Conservation (phyloP, 2,888 invertebrate genomes). For the Drosophila formosana region DNA sequence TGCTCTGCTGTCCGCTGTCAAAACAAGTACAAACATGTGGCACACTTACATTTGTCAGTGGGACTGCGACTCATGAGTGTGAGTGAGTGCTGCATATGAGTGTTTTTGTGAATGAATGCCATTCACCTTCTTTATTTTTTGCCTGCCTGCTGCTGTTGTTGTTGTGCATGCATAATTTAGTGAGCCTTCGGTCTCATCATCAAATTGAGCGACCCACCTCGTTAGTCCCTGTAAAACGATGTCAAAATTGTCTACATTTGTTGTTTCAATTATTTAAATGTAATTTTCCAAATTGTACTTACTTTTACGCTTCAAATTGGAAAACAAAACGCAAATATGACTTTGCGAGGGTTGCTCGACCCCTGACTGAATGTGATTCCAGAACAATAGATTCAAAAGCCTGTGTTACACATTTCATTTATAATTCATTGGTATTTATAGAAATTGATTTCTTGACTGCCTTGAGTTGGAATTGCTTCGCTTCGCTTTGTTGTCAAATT, state of each 20-base stretch:
- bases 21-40: slow-evolving; percentile 72
- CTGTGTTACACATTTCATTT: background rate
- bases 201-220: slow-evolving; percentile 71
- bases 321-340: slow-evolving; percentile 30
- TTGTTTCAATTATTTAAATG: slow-evolving; percentile 77
- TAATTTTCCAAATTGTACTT: slow-evolving; percentile 72
- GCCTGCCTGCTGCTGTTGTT: background rate
- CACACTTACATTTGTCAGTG: slow-evolving; percentile 65
- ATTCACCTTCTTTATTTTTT: slow-evolving; percentile 6
- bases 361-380: background rate
- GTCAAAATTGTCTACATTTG: slow-evolving; percentile 76
- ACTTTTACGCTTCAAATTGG: slow-evolving; percentile 40
- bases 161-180: slow-evolving; percentile 69
- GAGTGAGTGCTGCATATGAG: slow-evolving; percentile 28
- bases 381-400: too few species aligned
- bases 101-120: slow-evolving; percentile 21
- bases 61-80: slow-evolving; percentile 30
- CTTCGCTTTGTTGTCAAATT: slow-evolving; percentile 22
- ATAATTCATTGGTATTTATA: background rate
- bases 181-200: slow-evolving; percentile 62
- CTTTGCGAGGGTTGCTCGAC: slow-evolving; percentile 10
- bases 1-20: slow-evolving; percentile 23
- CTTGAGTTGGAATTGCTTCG: background rate
- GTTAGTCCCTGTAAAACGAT: slow-evolving; percentile 57
- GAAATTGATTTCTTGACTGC: slow-evolving; percentile 1